These are phyloP conservation scores for Heteromyza rotundicornis DNA, from an alignment of 2,888 invertebrate species.

Conservation along the genomic window DNA sequence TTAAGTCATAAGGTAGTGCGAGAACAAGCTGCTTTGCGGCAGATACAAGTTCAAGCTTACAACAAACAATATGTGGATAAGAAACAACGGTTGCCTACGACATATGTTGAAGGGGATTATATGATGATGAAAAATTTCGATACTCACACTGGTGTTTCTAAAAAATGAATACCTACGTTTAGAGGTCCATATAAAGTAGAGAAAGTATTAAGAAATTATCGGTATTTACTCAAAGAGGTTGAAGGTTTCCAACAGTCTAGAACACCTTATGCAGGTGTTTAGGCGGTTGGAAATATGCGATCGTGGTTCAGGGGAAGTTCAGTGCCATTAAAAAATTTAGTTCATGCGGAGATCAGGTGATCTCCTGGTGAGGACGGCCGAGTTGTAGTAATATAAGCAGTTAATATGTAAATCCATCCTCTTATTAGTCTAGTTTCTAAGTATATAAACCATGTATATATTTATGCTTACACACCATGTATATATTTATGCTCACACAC, in stretches of 20 bases:
- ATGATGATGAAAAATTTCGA: constrained; percentile 27
- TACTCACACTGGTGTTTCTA: constrained; percentile 16
- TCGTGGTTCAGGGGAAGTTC: constrained; percentile 10
- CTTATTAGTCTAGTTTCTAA: too few relatives aligned
- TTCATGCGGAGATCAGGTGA: constrained; percentile 3
- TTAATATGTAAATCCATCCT: too few relatives aligned
- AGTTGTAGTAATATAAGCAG: constrained; percentile 6
- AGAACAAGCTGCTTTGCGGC: constrained; percentile 1
- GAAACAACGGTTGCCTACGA: too few relatives aligned
- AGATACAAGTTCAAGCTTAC: constrained; percentile 13
- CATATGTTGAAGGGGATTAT: too few relatives aligned
- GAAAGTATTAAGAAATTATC: constrained; percentile 21
- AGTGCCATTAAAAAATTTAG: not conserved
- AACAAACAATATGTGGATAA: too few relatives aligned
- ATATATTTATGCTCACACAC: too few relatives aligned
- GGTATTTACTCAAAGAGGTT: not conserved
- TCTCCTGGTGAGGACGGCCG: constrained; percentile 11
- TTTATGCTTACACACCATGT: too few relatives aligned
- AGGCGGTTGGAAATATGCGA: too few relatives aligned
- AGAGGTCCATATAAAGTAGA: constrained; percentile 19
- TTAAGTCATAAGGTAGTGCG: not conserved
- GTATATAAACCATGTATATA: too few relatives aligned
- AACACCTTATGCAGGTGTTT: constrained; percentile 21
- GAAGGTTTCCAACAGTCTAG: constrained; percentile 9
- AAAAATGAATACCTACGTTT: constrained; percentile 21